Conservation (phyloP, 2,888 invertebrate species). For the Harpalus rubripes region DNA sequence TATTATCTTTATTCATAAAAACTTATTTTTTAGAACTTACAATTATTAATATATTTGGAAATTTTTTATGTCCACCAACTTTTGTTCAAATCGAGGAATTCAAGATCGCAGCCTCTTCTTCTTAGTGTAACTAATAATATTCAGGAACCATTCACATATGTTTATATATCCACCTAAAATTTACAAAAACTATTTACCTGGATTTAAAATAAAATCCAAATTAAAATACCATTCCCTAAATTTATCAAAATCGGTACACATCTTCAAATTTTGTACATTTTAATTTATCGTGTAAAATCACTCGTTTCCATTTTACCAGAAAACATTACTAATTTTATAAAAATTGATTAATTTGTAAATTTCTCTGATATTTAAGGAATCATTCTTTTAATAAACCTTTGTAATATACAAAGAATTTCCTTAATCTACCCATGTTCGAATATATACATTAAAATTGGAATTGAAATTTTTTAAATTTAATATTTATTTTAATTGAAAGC, state of each 20-base stretch:
- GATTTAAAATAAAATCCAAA: too few species aligned
- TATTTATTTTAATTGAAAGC: neutral
- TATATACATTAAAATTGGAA: neutral
- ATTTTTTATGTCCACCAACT: too few species aligned
- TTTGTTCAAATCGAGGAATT: too few species aligned
- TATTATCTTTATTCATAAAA: too few species aligned
- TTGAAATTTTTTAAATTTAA: neutral
- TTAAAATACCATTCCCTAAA: too few species aligned
- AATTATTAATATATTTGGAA: too few species aligned
- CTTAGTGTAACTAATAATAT: too few species aligned
- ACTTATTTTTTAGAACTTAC: too few species aligned
- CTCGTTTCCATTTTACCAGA: neutral
- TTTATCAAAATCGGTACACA: neutral
- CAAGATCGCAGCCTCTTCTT: too few species aligned
- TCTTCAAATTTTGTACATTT: neutral
- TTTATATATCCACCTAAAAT: too few species aligned
- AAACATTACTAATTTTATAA: neutral
- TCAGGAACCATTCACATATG: too few species aligned
- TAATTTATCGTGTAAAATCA: neutral
- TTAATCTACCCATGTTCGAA: neutral
- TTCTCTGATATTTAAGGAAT: neutral
- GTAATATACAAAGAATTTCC: neutral
- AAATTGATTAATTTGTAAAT: slow-evolving; percentile 4
- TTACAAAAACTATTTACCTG: too few species aligned
- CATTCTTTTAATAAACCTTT: neutral